phyloP scores from a whole-genome alignment of 2,113 vertebrate species.

The Cynocephalus volans region DNA sequence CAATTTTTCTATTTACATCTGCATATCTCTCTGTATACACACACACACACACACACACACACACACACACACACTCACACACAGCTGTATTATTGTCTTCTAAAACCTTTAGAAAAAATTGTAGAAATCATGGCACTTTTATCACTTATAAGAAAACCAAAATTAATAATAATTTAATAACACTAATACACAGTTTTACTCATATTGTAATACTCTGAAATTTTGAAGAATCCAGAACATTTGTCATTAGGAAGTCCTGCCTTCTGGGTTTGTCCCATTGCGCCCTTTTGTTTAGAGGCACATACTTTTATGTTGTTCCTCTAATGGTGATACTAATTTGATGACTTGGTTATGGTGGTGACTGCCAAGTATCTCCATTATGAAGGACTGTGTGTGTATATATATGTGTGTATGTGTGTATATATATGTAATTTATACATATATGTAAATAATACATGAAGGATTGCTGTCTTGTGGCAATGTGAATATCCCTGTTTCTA shows the following conservation, averaged over 20 bases:
- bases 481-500: neutral
- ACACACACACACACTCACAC: neutral
- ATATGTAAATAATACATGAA: neutral
- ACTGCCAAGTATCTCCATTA: neutral
- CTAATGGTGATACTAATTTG: neutral
- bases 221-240: neutral
- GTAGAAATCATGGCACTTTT: neutral
- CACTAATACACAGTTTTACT: neutral
- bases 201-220: neutral
- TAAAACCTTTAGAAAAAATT: neutral
- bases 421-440: neutral
- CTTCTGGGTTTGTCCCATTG: neutral
- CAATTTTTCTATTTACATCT: neutral
- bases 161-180: slow-evolving; percentile 34
- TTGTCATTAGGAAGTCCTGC: neutral
- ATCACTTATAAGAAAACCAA: neutral
- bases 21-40: too few relatives aligned
- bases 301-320: neutral
- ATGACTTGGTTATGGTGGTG: neutral
- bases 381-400: neutral
- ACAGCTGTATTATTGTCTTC: neutral
- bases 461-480: neutral
- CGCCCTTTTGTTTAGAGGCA: neutral
- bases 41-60: neutral
- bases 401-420: neutral